These are phyloP conservation scores for Zophobas atratus DNA, from an alignment of 1,140 invertebrate species.

Conservation along the genomic window DNA sequence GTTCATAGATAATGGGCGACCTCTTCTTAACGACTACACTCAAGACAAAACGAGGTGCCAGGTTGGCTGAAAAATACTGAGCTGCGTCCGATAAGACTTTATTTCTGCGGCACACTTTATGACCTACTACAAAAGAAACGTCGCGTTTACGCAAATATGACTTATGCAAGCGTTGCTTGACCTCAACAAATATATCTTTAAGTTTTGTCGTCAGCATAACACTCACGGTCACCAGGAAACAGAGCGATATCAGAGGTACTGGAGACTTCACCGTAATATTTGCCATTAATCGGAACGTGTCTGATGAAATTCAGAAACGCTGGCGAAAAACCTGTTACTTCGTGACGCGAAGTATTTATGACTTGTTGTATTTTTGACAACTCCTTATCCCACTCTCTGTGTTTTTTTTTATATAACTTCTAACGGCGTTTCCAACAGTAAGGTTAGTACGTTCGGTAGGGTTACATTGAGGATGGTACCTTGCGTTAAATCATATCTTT, in stretches of 20 bases:
- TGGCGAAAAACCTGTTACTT: slow-evolving; percentile 24
- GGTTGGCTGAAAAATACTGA: no score
- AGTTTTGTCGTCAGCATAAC: neutral
- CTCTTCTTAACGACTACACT: no score
- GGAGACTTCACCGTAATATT: neutral
- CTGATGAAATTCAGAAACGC: slow-evolving; percentile 40
- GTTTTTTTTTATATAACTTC: slow-evolving; percentile 32
- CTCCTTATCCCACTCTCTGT: slow-evolving; percentile 41
- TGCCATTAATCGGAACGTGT: slow-evolving; percentile 34
- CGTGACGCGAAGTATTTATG: slow-evolving; percentile 31
- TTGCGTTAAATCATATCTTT: slow-evolving; percentile 36
- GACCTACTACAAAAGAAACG: neutral
- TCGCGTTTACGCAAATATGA: neutral
- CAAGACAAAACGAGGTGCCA: no score
- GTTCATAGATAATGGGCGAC: no score
- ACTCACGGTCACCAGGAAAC: neutral
- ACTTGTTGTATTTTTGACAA: slow-evolving; percentile 21
- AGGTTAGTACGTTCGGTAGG: slow-evolving; percentile 25
- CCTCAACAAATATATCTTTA: neutral
- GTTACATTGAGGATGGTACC: slow-evolving; percentile 32
- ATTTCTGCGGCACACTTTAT: neutral
- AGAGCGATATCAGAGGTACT: neutral
- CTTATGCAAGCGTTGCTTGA: neutral
- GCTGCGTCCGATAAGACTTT: neutral
- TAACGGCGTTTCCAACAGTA: slow-evolving; percentile 16